phyloP scores from a whole-genome alignment of 2,113 vertebrate species.

The Heterochromis multidens region DNA sequence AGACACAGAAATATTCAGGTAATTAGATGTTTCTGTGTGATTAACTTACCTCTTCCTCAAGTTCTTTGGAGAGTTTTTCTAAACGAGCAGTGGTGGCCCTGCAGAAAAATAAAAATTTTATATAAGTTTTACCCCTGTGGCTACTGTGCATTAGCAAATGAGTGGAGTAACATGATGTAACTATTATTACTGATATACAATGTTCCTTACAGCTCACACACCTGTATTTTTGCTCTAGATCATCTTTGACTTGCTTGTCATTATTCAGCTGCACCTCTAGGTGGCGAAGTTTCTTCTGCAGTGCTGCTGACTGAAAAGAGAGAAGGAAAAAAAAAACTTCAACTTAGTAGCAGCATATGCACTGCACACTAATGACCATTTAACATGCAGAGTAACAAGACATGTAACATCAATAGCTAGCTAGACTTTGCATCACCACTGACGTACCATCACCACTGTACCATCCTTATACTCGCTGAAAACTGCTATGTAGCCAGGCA shows the following conservation, averaged over 20 bases:
- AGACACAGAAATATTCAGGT: neutral
- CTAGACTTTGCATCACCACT: too few species aligned
- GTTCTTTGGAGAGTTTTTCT: constrained; percentile 90
- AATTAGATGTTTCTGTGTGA: neutral
- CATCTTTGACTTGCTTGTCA: constrained; percentile 90
- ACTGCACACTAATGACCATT: neutral
- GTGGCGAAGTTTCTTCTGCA: constrained; percentile 87
- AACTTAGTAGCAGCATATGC: neutral
- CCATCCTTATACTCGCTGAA: too few species aligned
- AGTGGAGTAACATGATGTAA: neutral
- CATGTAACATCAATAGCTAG: neutral
- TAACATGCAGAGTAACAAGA: neutral
- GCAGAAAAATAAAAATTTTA: constrained; percentile 39
- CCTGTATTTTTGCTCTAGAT: constrained; percentile 86
- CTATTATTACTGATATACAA: neutral
- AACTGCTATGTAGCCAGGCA: too few species aligned
- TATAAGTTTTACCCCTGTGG: neutral
- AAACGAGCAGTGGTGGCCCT: constrained; percentile 83
- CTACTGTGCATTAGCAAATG: too few species aligned
- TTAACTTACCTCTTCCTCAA: constrained; percentile 89
- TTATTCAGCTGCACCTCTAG: constrained; percentile 88
- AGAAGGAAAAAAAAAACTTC: neutral
- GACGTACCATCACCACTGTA: too few species aligned
- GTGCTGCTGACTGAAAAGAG: constrained; percentile 71
- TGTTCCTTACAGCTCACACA: neutral